Evolutionary conservation across 1,140 invertebrate genomes (phyloP).

Genomic region (Leptinotarsa defecta): DNA sequence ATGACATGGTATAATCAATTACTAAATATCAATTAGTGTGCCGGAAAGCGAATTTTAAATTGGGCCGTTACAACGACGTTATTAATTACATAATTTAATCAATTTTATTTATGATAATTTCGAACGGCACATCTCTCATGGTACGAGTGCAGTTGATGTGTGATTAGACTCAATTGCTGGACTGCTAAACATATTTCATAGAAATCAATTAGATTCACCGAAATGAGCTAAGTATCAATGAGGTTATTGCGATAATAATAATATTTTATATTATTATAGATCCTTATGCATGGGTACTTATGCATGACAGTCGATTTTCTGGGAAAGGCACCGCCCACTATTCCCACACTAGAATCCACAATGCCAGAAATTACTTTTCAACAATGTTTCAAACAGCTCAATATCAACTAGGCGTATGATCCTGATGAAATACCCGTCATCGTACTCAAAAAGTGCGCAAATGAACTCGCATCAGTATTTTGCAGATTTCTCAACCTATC

Average conservation of each 20-base stretch:
- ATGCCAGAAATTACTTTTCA: too few relatives aligned
- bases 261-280: too few relatives aligned
- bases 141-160: constrained; percentile 23
- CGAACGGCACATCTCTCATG: constrained; percentile 4
- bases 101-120: constrained; percentile 31
- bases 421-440: too few relatives aligned
- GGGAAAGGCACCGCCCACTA: too few relatives aligned
- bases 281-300: too few relatives aligned
- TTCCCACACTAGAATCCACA: too few relatives aligned
- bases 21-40: constrained; percentile 29
- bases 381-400: too few relatives aligned
- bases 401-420: too few relatives aligned
- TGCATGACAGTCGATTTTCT: too few relatives aligned
- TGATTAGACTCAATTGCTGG: constrained; percentile 21
- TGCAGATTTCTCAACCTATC: too few relatives aligned
- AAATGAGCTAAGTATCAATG: background rate
- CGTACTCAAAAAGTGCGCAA: too few relatives aligned
- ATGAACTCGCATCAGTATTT: too few relatives aligned
- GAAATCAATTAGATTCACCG: background rate
- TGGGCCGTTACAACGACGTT: constrained; percentile 18
- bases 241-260: background rate
- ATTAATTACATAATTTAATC: constrained; percentile 26
- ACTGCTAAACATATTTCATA: constrained; percentile 16
- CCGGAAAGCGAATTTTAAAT: constrained; percentile 27
- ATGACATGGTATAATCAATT: constrained; percentile 28